Evolutionary conservation across 2,113 vertebrate genomes (phyloP).

Genomic region (Tupaia chinensis): DNA sequence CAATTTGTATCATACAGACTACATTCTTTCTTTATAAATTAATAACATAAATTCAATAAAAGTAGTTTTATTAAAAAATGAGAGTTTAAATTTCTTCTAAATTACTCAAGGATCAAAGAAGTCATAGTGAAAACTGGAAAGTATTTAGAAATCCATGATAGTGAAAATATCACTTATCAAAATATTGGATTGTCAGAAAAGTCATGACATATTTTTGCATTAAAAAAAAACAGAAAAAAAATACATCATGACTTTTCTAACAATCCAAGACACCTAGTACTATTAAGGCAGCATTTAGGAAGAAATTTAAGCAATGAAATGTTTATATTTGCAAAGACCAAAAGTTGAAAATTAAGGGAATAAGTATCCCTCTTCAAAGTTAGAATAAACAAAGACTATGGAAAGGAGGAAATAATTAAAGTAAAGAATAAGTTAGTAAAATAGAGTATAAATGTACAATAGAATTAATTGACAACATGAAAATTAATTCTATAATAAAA

Average conservation of each 20-base stretch:
- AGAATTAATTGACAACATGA: not conserved
- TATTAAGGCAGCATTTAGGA: not conserved
- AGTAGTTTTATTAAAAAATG: not conserved
- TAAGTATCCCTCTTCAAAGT: slow-evolving; percentile 33
- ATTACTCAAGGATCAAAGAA: not conserved
- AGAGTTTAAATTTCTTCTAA: not conserved
- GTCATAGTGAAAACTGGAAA: slow-evolving; percentile 12
- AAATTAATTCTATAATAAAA: slow-evolving; percentile 14
- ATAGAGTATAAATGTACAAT: not conserved
- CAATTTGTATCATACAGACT: not conserved
- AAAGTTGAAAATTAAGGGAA: not conserved
- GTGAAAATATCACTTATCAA: slow-evolving; percentile 22
- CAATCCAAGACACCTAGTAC: not conserved
- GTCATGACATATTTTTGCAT: no score
- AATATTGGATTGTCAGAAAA: not conserved
- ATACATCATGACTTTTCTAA: no score
- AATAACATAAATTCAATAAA: not conserved
- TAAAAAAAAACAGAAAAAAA: no score
- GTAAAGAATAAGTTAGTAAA: slow-evolving; percentile 45
- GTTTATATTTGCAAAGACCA: not conserved
- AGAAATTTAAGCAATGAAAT: not conserved
- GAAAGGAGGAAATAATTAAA: not conserved
- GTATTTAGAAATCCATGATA: not conserved
- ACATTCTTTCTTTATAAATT: not conserved
- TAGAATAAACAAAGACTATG: slow-evolving; percentile 31